Percentiles rank a stretch among this genome's conserved stretches.
Evolutionary conservation across 2,113 vertebrate genomes (phyloP).

Genomic region (Hiodon tergisus): DNA sequence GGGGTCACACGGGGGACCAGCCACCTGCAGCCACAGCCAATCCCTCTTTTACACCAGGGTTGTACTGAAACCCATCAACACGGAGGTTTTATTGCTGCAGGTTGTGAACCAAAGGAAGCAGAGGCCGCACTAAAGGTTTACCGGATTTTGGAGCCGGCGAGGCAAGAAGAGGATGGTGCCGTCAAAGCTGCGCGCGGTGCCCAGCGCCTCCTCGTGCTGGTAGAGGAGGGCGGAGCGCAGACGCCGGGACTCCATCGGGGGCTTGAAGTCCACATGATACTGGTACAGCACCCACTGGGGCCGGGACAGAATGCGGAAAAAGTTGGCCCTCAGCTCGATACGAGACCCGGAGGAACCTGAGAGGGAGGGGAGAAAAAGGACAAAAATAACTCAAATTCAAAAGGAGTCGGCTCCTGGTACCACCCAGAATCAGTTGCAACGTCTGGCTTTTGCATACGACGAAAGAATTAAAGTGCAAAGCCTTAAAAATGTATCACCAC

Average conservation of each 20-base stretch:
- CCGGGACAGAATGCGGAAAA: slow-evolving; percentile 74
- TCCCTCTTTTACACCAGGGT: no score
- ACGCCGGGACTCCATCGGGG: slow-evolving; percentile 80
- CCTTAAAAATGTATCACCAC: neutral
- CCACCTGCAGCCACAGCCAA: no score
- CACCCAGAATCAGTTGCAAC: no score
- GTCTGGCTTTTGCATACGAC: no score
- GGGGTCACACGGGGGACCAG: no score
- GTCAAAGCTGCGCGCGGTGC: slow-evolving; percentile 77
- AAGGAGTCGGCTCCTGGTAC: no score
- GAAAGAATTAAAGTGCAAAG: neutral
- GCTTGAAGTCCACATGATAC: slow-evolving; percentile 82
- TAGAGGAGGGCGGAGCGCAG: slow-evolving; percentile 77
- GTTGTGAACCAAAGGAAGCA: no score
- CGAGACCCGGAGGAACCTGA: slow-evolving; percentile 69
- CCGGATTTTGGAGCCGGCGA: slow-evolving; percentile 65
- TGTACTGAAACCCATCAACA: no score
- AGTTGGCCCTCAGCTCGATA: slow-evolving; percentile 75
- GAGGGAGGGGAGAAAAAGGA: neutral
- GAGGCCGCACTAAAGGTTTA: slow-evolving; percentile 26
- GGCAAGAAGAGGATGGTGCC: slow-evolving; percentile 80
- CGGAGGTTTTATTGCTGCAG: no score
- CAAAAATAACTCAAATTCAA: no score
- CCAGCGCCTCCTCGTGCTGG: slow-evolving; percentile 76
- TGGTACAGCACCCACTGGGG: slow-evolving; percentile 88